Evolutionary conservation across 2,888 invertebrate species (phyloP).

Genomic region (Drosophila demipolita): DNA sequence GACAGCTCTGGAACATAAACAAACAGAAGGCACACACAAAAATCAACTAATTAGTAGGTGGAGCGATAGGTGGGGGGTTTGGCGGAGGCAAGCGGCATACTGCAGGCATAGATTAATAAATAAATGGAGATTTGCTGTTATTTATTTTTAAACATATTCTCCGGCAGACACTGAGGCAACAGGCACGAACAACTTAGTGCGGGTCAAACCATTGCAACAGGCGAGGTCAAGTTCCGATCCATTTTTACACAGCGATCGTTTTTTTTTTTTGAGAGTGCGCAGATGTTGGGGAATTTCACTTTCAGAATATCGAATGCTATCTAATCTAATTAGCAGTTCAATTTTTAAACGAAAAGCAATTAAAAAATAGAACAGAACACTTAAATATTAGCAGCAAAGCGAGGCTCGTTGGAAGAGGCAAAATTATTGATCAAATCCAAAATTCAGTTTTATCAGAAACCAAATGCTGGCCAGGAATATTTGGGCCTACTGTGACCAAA

Average conservation of each 20-base stretch:
- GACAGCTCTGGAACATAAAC: conserved; percentile 72
- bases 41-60: conserved; percentile 67
- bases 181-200: conserved; percentile 52
- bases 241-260: conserved; percentile 48
- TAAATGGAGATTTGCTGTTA: conserved; percentile 71
- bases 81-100: neutral
- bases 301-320: conserved; percentile 1
- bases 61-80: conserved; percentile 6
- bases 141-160: conserved; percentile 77
- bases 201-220: conserved; percentile 70
- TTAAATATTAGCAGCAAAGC: neutral
- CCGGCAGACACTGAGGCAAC: conserved; percentile 47
- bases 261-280: conserved; percentile 13
- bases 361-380: neutral
- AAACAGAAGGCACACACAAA: conserved; percentile 59
- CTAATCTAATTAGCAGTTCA: conserved; percentile 17
- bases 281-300: conserved; percentile 29
- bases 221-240: conserved; percentile 77
- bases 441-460: neutral
- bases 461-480: neutral
- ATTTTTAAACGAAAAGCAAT: neutral
- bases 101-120: conserved; percentile 66
- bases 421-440: no score
- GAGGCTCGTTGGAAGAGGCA: neutral
- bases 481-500: neutral